Conservation (phyloP, 1,140 invertebrate genomes). For the Andricus grossulariae region DNA sequence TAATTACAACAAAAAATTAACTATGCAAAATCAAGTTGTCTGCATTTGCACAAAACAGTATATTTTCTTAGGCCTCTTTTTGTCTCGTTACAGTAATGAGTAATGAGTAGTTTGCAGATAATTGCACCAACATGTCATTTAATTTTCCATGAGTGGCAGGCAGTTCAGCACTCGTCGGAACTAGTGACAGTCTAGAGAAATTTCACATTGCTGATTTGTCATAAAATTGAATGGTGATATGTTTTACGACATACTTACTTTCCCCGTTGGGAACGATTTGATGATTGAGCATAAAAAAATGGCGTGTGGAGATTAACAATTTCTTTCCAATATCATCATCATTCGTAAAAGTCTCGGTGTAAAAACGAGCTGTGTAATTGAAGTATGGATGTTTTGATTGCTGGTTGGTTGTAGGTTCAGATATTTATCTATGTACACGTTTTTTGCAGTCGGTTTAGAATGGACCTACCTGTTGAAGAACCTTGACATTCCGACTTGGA, state of each 20-base stretch:
- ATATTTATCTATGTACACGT: background rate
- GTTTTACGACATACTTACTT: constrained; percentile 13
- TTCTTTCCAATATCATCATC: background rate
- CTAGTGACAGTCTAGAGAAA: constrained; percentile 12
- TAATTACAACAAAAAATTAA: too few relatives aligned
- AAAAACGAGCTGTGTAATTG: background rate
- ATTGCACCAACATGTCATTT: background rate
- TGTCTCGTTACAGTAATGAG: background rate
- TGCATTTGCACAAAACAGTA: too few relatives aligned
- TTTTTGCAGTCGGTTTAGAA: background rate
- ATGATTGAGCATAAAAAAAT: constrained; percentile 11
- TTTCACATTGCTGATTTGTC: constrained; percentile 26
- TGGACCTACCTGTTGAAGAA: constrained; percentile 24
- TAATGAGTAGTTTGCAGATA: constrained; percentile 7
- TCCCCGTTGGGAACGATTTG: background rate
- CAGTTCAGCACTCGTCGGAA: background rate
- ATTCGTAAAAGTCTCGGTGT: background rate
- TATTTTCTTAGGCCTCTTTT: background rate
- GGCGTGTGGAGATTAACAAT: background rate
- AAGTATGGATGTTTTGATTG: background rate
- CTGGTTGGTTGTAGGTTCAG: too few relatives aligned
- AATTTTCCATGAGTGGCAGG: constrained; percentile 7
- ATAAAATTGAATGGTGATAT: constrained; percentile 3
- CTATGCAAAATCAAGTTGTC: too few relatives aligned
- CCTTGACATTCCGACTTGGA: constrained; percentile 15